Conservation (phyloP, 2,113 vertebrate species). For the Glaucomys volans region DNA sequence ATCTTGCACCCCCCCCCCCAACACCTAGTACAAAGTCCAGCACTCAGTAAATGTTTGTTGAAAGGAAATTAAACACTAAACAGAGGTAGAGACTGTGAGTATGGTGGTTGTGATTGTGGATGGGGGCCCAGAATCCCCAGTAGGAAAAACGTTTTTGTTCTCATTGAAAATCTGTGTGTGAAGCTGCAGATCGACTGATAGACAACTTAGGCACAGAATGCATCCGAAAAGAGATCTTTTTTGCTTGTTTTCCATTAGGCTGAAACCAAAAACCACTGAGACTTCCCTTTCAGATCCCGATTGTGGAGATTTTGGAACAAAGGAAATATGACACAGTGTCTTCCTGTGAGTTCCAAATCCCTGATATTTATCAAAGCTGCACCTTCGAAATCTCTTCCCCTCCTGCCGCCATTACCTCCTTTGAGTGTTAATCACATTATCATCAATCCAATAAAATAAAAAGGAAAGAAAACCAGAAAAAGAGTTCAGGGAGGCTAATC, state of each 20-base stretch:
- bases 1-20: neutral
- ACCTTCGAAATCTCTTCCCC: slow-evolving; percentile 37
- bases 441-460: neutral
- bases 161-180: slow-evolving; percentile 32
- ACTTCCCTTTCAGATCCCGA: neutral
- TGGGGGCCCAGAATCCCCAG: neutral
- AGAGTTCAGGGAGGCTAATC: slow-evolving; percentile 47
- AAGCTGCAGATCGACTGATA: slow-evolving; percentile 37
- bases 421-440: slow-evolving; percentile 54
- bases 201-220: neutral
- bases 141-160: slow-evolving; percentile 54
- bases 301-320: slow-evolving; percentile 55
- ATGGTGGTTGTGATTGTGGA: neutral
- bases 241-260: slow-evolving; percentile 53
- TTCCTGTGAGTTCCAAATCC: slow-evolving; percentile 60
- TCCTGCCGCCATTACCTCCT: neutral
- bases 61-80: slow-evolving; percentile 69
- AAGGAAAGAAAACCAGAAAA: slow-evolving; percentile 29
- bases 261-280: slow-evolving; percentile 62
- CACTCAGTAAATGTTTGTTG: slow-evolving; percentile 9
- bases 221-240: slow-evolving; percentile 18
- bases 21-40: slow-evolving; percentile 18
- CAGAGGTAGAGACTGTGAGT: slow-evolving; percentile 5
- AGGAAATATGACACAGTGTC: slow-evolving; percentile 21
- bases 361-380: slow-evolving; percentile 55